These are phyloP conservation scores for Leptoteleia sp. DNA, from an alignment of 1,140 invertebrate species.

Conservation along the genomic window DNA sequence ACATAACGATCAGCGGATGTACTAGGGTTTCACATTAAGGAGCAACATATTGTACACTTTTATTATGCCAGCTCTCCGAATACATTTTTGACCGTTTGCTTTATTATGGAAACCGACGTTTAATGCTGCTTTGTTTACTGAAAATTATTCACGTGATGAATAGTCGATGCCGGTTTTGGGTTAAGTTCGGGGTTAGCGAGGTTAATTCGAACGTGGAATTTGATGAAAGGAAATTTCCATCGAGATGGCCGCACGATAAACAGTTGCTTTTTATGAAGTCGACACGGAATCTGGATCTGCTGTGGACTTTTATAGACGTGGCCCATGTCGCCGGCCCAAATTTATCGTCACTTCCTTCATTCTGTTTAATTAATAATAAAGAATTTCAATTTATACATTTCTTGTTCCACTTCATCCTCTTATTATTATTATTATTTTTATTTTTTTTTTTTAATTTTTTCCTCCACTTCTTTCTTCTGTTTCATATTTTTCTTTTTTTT, in stretches of 20 bases:
- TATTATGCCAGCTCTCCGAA: constrained; percentile 48
- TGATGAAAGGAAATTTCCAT: constrained; percentile 62
- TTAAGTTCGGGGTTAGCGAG: constrained; percentile 47
- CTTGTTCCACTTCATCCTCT: too few relatives aligned
- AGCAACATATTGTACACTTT: constrained; percentile 65
- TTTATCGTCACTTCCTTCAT: constrained; percentile 15
- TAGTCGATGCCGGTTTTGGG: constrained; percentile 52
- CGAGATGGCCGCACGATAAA: constrained; percentile 55
- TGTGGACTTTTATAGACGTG: constrained; percentile 40
- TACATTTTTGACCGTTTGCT: constrained; percentile 55
- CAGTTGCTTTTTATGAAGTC: constrained; percentile 55
- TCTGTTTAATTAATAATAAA: too few relatives aligned
- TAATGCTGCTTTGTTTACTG: constrained; percentile 63
- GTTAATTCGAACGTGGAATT: constrained; percentile 61
- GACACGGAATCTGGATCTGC: constrained; percentile 52
- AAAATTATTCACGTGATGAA: constrained; percentile 63
- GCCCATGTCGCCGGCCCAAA: constrained; percentile 12
- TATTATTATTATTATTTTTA: too few relatives aligned
- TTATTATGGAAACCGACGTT: constrained; percentile 61
- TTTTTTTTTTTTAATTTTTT: too few relatives aligned
- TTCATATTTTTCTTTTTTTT: too few relatives aligned
- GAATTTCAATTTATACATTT: too few relatives aligned
- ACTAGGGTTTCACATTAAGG: constrained; percentile 66
- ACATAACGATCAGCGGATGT: constrained; percentile 66
- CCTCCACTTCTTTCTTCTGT: background rate